Evolutionary conservation across 2,113 vertebrate genomes (phyloP).

Genomic region (Tringa solitaria): DNA sequence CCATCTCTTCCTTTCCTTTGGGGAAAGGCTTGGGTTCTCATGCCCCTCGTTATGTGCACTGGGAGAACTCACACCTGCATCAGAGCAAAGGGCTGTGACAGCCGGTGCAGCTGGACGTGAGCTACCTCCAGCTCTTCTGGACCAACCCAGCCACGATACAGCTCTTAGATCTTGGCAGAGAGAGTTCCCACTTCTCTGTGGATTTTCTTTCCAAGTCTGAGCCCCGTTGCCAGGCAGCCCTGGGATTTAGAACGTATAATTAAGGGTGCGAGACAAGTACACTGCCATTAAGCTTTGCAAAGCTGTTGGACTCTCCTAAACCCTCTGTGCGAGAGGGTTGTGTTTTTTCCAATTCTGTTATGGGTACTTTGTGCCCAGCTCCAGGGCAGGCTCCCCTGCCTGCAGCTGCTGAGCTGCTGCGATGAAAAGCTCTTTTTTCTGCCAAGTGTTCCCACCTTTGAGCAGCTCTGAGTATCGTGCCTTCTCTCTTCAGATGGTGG

Average conservation of each 20-base stretch:
- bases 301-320: constrained; percentile 13
- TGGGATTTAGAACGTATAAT: background rate
- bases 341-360: background rate
- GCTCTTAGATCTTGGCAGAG: background rate
- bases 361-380: background rate
- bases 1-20: background rate
- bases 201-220: background rate
- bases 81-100: background rate
- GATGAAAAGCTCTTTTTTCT: background rate
- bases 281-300: background rate
- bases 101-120: rapidly evolving
- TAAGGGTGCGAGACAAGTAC: background rate
- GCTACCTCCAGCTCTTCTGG: background rate
- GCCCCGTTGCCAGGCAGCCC: background rate
- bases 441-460: background rate
- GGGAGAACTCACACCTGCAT: too few species aligned
- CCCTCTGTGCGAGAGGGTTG: background rate
- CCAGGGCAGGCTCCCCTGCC: background rate
- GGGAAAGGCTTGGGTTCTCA: background rate
- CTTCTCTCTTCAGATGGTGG: constrained; percentile 78
- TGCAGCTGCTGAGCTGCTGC: background rate
- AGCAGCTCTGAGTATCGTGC: background rate
- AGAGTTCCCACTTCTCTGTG: background rate
- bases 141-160: background rate
- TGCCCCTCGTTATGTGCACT: background rate